phyloP scores from a whole-genome alignment of 2,888 invertebrate species.

The Agapetus fuscipes region DNA sequence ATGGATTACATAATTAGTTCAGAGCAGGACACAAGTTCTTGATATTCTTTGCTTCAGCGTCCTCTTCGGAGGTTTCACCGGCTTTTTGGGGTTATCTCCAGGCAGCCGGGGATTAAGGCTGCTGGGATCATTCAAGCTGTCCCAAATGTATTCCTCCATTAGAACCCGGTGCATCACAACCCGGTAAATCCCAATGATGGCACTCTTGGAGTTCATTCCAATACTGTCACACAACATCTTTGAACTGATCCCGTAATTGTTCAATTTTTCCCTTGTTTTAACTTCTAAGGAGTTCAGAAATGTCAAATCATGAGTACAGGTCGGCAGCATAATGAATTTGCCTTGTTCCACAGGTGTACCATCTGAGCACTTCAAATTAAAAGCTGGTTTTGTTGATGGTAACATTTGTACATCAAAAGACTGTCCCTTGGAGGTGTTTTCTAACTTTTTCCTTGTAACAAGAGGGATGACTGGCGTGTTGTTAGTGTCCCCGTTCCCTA shows the following conservation, averaged over 20 bases:
- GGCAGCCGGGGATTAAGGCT: slow-evolving; percentile 10
- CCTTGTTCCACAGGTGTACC: slow-evolving; percentile 32
- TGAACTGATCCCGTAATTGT: slow-evolving; percentile 49
- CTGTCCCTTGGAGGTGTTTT: slow-evolving; percentile 23
- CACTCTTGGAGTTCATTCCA: slow-evolving; percentile 50
- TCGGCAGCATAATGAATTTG: slow-evolving; percentile 35
- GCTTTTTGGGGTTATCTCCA: slow-evolving; percentile 8
- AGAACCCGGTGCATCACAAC: slow-evolving; percentile 51
- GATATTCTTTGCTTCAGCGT: slow-evolving; percentile 19
- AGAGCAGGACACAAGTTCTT: slow-evolving; percentile 18
- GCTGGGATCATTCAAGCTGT: slow-evolving; percentile 19
- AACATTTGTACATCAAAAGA: slow-evolving; percentile 29
- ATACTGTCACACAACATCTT: slow-evolving; percentile 46
- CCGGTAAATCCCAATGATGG: slow-evolving; percentile 60
- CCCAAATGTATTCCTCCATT: slow-evolving; percentile 21
- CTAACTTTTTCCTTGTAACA: slow-evolving; percentile 8
- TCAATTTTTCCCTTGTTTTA: slow-evolving; percentile 43
- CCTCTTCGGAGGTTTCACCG: slow-evolving; percentile 12
- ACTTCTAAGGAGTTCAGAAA: slow-evolving; percentile 35
- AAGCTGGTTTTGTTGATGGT: slow-evolving; percentile 25
- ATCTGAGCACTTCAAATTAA: slow-evolving; percentile 27
- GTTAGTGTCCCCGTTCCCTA: slow-evolving; percentile 11
- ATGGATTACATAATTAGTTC: slow-evolving; percentile 2
- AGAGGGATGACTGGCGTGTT: neutral
- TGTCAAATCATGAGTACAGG: slow-evolving; percentile 30